Percentiles rank a stretch among this genome's conserved stretches.
Conservation (phyloP, 2,888 invertebrate genomes). For the Catocala nupta region DNA sequence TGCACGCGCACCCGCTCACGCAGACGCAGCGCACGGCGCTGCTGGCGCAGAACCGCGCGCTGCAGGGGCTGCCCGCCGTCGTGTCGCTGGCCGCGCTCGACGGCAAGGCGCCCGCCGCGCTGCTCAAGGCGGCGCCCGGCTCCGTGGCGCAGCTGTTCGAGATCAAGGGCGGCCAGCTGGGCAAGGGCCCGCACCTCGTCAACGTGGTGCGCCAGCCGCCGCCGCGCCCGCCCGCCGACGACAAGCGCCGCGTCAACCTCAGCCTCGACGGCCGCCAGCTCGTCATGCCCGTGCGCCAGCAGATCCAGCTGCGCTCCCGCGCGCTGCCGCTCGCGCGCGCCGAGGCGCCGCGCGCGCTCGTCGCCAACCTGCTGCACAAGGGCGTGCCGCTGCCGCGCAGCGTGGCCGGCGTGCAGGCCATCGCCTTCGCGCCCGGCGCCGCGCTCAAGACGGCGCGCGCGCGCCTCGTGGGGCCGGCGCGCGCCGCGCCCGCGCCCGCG, state of each 20-base stretch:
- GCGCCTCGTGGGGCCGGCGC: slow-evolving; percentile 30
- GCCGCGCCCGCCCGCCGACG: slow-evolving; percentile 58
- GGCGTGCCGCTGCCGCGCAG: slow-evolving; percentile 56
- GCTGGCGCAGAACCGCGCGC: slow-evolving; percentile 64
- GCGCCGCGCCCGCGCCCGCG: slow-evolving; percentile 34
- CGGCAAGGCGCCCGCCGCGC: slow-evolving; percentile 64
- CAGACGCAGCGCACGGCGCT: slow-evolving; percentile 72
- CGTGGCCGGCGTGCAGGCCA: slow-evolving; percentile 59
- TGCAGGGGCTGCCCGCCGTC: slow-evolving; percentile 66
- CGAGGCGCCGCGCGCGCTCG: slow-evolving; percentile 44
- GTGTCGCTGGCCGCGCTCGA: slow-evolving; percentile 74
- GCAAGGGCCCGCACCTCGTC: slow-evolving; percentile 77
- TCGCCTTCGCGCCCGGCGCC: slow-evolving; percentile 35
- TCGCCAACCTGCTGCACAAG: slow-evolving; percentile 59
- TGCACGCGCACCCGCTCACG: slow-evolving; percentile 77
- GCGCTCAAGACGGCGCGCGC: slow-evolving; percentile 26
- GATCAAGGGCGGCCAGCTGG: slow-evolving; percentile 75
- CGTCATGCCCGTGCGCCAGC: slow-evolving; percentile 65
- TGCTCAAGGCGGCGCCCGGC: slow-evolving; percentile 71
- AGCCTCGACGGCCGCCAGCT: slow-evolving; percentile 72
- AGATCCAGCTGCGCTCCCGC: slow-evolving; percentile 71
- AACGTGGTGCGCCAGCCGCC: slow-evolving; percentile 78
- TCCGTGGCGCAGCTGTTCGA: slow-evolving; percentile 79
- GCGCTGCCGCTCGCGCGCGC: slow-evolving; percentile 56
- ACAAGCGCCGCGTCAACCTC: slow-evolving; percentile 64